Base-by-base conservation (phyloP, 2,888 invertebrate genomes). In the Syrista parreyssii region DNA sequence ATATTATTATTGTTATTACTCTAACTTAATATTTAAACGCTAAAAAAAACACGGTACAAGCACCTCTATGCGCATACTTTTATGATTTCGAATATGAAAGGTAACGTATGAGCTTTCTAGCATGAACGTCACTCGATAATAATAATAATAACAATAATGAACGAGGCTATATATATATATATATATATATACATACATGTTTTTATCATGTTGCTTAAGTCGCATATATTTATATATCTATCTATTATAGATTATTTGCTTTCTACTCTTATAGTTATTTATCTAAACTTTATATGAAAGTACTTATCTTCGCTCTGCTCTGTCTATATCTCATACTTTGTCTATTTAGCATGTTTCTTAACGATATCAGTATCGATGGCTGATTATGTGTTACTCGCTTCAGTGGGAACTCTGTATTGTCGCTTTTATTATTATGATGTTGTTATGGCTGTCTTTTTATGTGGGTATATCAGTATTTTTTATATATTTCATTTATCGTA, bases 51-150 rank as follows among this genome's bases (percentile, higher is more conserved):
- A 71, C 72, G 34, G 74, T 36, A 35, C 74, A 34, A 34, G 55
- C 55, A 55, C 55, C 74, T 32, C 74, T 30, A 33, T 71, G 71
- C 71, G 31, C 71, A 33, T 71, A 71, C 71, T 71, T 71, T 84
- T 86, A 86, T 86, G 82, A 88, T 88, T 87, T 87, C 82, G 82
- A 84, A 86, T 82, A 81, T 75, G 71, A 71, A 89, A 91, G 91
- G 91, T 91, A 91, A 90, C 85, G 91, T 91, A 91, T 90, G 80
- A 84, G 84, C 81, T 85, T 80, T 83, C 83, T 84, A 84, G 86
- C 85, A 87, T 86, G 86, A 73, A 15, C 11, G n/a, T 34, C 36
- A 33, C 33, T 74, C 35, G 74, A 71, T 32, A 12, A 36, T 36
- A 4, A 12, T 55, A 23, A 55, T 55, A 55, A 55, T 55, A 55